A percentile compares a stretch with the other conserved stretches of the same genome.
Evolutionary conservation across 1,140 invertebrate species (phyloP).

Genomic region (Bombyx mandarina): DNA sequence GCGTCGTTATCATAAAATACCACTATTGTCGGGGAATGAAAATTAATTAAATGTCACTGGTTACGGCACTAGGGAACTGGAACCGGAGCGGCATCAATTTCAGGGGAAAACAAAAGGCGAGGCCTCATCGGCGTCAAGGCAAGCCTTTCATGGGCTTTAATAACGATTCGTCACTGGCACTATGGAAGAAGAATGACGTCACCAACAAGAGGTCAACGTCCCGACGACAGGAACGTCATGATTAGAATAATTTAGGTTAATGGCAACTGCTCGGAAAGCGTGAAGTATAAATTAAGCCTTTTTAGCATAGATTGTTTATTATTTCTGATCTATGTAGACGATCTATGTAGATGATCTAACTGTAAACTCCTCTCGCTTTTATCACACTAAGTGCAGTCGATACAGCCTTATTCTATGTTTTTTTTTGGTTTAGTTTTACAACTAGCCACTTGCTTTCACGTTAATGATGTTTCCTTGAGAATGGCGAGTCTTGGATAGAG

Average conservation of each 20-base stretch:
- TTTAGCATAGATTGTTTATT: no score
- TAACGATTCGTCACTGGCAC: slow-evolving; percentile 19
- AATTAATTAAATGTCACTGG: slow-evolving; percentile 18
- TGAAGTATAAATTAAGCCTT: not conserved
- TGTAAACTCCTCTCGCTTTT: no score
- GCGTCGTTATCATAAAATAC: slow-evolving; percentile 11
- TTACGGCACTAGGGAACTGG: slow-evolving; percentile 7
- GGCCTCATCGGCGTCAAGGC: slow-evolving; percentile 12
- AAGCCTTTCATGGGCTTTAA: slow-evolving; percentile 23
- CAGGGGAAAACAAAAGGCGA: slow-evolving; percentile 20
- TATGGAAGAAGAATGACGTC: slow-evolving; percentile 18
- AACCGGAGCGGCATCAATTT: slow-evolving; percentile 15
- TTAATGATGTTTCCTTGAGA: no score
- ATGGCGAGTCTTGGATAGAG: no score
- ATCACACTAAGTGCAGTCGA: no score
- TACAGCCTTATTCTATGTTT: no score
- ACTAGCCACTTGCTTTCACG: no score
- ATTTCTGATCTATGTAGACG: no score
- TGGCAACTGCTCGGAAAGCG: slow-evolving; percentile 9
- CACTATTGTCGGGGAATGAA: slow-evolving; percentile 8
- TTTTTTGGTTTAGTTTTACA: no score
- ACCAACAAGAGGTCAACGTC: slow-evolving; percentile 21
- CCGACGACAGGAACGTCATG: slow-evolving; percentile 9
- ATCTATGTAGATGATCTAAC: no score
- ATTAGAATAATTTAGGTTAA: slow-evolving; percentile 33